These are phyloP conservation scores for Suncus etruscus DNA, from an alignment of 2,113 vertebrate genomes.

Conservation along the genomic window DNA sequence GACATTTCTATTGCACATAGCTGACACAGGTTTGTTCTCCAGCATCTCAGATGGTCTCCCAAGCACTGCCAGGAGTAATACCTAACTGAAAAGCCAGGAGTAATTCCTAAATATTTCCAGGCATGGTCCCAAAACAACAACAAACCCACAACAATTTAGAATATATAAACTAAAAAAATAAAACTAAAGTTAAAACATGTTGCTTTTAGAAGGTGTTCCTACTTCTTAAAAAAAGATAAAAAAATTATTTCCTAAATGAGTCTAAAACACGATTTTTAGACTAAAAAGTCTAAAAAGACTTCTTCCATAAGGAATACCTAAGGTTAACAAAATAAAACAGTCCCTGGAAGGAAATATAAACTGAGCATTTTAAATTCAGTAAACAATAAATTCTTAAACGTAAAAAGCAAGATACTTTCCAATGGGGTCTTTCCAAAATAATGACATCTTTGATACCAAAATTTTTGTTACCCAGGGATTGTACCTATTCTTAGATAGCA, in stretches of 20 bases:
- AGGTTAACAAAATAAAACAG: conserved; percentile 36
- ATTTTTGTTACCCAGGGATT: neutral
- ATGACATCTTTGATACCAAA: neutral
- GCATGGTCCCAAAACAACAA: no score
- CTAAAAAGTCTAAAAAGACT: conserved; percentile 24
- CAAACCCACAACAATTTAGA: no score
- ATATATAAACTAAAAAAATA: no score
- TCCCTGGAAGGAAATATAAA: conserved; percentile 16
- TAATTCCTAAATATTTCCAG: no score
- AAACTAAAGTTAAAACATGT: neutral
- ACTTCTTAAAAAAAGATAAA: neutral
- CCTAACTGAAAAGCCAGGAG: no score
- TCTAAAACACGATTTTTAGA: neutral
- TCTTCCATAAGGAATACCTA: conserved; percentile 8
- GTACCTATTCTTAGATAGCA: neutral
- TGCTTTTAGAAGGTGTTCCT: neutral
- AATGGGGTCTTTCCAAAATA: neutral
- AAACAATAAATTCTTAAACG: conserved; percentile 10
- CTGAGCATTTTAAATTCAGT: conserved; percentile 16
- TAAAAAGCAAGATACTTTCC: neutral
- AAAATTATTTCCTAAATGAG: no score
- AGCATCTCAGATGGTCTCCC: no score
- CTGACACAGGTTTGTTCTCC: no score
- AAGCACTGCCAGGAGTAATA: no score
- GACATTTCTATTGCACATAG: no score